These are phyloP conservation scores for Pseudorhombus dupliciocellatus DNA, from an alignment of 2,113 vertebrate species.

Conservation along the genomic window DNA sequence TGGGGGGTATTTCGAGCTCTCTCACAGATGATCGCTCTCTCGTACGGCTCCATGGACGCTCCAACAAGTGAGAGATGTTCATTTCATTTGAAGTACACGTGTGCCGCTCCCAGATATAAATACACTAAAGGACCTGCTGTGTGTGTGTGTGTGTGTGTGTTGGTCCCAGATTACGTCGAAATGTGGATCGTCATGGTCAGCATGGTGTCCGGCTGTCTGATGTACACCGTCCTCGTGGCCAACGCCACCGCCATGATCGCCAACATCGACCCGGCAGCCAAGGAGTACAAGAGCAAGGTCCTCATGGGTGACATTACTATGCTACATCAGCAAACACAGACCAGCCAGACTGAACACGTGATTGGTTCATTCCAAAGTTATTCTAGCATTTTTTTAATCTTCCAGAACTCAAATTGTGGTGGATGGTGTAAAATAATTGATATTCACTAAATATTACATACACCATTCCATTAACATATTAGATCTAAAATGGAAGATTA, in stretches of 20 bases:
- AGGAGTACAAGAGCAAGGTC: constrained; percentile 82
- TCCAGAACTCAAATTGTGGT: background rate
- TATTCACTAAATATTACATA: background rate
- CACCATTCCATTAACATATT: background rate
- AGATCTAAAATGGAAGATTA: background rate
- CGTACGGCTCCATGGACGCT: constrained; percentile 75
- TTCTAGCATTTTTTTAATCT: background rate
- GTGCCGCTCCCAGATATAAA: background rate
- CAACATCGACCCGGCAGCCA: constrained; percentile 72
- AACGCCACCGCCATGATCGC: constrained; percentile 78
- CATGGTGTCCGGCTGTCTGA: constrained; percentile 80
- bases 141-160: background rate
- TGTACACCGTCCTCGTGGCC: constrained; percentile 80
- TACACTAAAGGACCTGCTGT: background rate
- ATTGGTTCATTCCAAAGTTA: too few relatives aligned
- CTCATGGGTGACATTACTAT: constrained; percentile 27
- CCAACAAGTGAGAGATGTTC: constrained; percentile 73
- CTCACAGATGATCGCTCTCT: constrained; percentile 80
- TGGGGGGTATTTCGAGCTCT: constrained; percentile 81
- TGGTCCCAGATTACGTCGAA: constrained; percentile 76
- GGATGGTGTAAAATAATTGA: background rate
- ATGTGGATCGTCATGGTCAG: constrained; percentile 82
- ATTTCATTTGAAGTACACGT: background rate
- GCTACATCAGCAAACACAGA: background rate
- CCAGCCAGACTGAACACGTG: too few relatives aligned